Percentiles rank a stretch among this genome's conserved stretches.
Evolutionary conservation across 2,113 vertebrate species (phyloP).

Genomic region (Copsychus sechellarum): DNA sequence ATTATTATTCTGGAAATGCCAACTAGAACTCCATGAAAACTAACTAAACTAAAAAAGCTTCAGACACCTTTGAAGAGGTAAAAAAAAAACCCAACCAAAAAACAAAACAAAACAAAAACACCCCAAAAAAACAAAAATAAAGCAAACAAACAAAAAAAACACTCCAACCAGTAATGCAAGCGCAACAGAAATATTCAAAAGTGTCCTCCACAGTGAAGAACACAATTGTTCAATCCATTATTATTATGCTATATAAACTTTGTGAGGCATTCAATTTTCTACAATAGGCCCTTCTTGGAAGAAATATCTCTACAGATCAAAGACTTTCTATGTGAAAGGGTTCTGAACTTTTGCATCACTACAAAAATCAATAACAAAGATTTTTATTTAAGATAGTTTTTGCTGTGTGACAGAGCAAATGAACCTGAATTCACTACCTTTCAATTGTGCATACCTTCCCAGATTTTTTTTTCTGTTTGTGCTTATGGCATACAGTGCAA

Average conservation of each 20-base stretch:
- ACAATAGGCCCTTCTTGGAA: background rate
- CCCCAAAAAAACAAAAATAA: too few relatives aligned
- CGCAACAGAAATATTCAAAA: background rate
- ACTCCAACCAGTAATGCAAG: background rate
- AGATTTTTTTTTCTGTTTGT: background rate
- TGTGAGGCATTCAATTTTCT: background rate
- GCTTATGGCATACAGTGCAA: background rate
- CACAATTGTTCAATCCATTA: background rate
- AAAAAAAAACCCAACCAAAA: background rate
- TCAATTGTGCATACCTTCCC: background rate
- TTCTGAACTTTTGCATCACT: background rate
- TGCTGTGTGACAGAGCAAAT: background rate
- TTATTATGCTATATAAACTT: background rate
- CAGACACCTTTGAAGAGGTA: background rate
- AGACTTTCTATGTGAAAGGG: background rate
- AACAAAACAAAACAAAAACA: background rate
- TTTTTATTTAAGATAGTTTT: background rate
- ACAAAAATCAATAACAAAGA: background rate
- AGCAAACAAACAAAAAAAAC: rapidly evolving
- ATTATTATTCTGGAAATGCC: background rate
- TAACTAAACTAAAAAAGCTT: background rate
- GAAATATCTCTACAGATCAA: background rate
- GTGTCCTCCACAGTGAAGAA: background rate
- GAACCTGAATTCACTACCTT: background rate
- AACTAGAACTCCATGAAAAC: background rate